Evolutionary conservation across 2,888 invertebrate genomes (phyloP), one percentile per base, ranked within the genome.

Genomic region (Onthophagus sagittarius): DNA sequence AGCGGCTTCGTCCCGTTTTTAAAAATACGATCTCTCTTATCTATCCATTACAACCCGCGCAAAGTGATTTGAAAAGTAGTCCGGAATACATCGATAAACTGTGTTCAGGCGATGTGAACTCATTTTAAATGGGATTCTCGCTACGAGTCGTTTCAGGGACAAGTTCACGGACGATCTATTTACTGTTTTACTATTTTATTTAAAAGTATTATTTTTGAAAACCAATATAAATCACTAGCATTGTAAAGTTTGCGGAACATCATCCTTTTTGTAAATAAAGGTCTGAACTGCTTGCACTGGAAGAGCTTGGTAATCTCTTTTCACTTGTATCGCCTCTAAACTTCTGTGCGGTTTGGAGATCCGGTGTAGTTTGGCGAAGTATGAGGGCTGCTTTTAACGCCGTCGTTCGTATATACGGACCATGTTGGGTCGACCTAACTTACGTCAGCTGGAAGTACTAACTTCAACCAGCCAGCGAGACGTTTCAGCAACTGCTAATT

Each of bases 11-110:
- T 67, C 31, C 67, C 15, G 32, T 67, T 67, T 31, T n/a, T 23
- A 15, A 67, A 67, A 67, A 67, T 67, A 67, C 67, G 67, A 67
- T 23, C 67, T n/a, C 67, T 31, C 15, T 23, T 67, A 67, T 67
- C 67, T 67, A 15, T 67, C 23, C 23, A 32, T 67, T 31, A 31
- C 31, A 32, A 11, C 13, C 67, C 23, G n/a, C 15, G n/a, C 67
- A n/a, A 32, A 14, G 32, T 67, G 67, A 67, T 31, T 67, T 23
- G 67, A n/a, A 31, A 31, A 23, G 63, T 15, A 67, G 39, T 53
- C 39, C 39, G 39, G 39, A 53, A 53, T 53, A 53, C 39, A 53
- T 53, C 39, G 39, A 53, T 53, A 53, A 53, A 53, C 39, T 53
- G 39, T 53, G 6, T 53, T 53, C 39, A 11, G 6, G 39, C 11